Base-by-base conservation (phyloP, 1,140 invertebrate species). In the Eriosoma lanigerum region DNA sequence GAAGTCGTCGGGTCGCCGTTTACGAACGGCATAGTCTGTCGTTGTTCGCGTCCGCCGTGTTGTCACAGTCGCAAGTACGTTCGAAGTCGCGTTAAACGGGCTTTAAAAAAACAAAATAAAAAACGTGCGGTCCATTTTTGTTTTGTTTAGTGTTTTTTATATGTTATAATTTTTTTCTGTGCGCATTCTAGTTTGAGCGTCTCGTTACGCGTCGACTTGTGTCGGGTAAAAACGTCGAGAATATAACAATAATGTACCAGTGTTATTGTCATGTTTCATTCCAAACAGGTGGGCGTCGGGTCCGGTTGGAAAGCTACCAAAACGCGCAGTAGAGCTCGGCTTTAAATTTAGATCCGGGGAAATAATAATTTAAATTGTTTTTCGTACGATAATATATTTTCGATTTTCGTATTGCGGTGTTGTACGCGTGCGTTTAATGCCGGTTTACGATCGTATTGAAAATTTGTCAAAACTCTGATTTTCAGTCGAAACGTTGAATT, bases 281-380 rank as follows among this genome's bases (percentile, higher is more conserved):
- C 1, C 9, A 13, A 19, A 38, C 10, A 19, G 32, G 32, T 17
- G 19, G 32, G 64, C 1, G 48, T 6, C 10, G 13, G 73, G 29
- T 8, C 6, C 1, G 21, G 12, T 60, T 21, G 52, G 29, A n/a
- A 38, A 24, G 10, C 38, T 19, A 17, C 54, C 73, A 60, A 8
- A 38, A n/a, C 17, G n/a, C n/a, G 29, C 6, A 54, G 6, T 32
- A 29, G 54, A 44, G 73, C 73, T 76, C 73, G 38, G 54, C 52
- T 76, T 76, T 76, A 76, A 76, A 60, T 76, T 76, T 76, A 76
- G 73, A 76, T 76, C 52, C 52, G 54, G 73, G 10, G 54, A 58
- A 38, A 8, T 24, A 70, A 50, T 21, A 38, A 17, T 64, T 32
- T 38, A n/a, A n/a, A 15, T 38, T 8, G 8, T 24, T 6, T 1